Conservation (phyloP, 2,797 vertebrate species). For the Taeniopygia guttata region DNA sequence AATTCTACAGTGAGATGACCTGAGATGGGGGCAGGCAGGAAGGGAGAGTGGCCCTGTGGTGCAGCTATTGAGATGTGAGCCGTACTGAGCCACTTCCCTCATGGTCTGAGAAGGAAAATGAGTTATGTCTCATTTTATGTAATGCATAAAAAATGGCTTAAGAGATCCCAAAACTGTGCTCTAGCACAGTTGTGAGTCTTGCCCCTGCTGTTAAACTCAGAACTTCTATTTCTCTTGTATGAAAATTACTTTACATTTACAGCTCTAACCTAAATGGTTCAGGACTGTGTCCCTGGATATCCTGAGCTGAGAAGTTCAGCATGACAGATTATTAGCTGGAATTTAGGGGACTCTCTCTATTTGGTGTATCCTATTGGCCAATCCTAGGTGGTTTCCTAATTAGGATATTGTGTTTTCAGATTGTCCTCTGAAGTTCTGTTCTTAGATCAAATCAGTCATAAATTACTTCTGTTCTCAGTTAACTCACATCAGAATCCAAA, state of each 20-base stretch:
- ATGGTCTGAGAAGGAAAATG: neutral
- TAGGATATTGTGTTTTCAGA: neutral
- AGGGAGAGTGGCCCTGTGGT: neutral
- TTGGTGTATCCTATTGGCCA: neutral
- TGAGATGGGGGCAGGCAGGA: neutral
- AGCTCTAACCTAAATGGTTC: neutral
- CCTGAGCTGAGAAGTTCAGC: neutral
- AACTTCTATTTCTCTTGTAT: neutral
- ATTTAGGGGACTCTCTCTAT: neutral
- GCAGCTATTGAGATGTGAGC: neutral
- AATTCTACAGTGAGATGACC: neutral
- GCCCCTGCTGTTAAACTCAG: neutral
- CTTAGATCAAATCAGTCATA: neutral
- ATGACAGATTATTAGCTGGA: neutral
- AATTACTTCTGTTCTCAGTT: neutral
- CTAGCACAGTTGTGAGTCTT: neutral
- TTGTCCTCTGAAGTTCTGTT: neutral
- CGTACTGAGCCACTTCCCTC: neutral
- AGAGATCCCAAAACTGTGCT: neutral
- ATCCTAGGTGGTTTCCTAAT: neutral
- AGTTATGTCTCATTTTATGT: neutral
- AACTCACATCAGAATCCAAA: neutral
- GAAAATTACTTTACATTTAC: neutral
- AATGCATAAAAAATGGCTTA: neutral
- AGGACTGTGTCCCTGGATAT: neutral